Percentiles rank a stretch among this genome's conserved stretches.
Conservation (phyloP, 2,797 vertebrate genomes). For the Parauchenoglanis punctatus region DNA sequence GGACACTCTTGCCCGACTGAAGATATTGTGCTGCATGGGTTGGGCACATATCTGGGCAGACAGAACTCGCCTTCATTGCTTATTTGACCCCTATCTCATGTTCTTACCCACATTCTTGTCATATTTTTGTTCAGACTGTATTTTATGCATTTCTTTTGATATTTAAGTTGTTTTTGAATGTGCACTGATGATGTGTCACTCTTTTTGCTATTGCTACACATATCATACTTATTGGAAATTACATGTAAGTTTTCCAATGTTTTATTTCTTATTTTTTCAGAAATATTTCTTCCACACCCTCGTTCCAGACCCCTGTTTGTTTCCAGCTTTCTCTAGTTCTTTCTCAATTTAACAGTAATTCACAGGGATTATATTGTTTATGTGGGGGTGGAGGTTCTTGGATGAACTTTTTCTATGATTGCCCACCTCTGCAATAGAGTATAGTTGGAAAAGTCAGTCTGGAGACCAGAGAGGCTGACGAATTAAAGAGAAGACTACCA, state of each 20-base stretch:
- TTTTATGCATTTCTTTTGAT: conserved; percentile 30
- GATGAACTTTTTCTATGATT: conserved; percentile 37
- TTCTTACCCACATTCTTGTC: conserved; percentile 29
- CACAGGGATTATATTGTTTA: conserved; percentile 53
- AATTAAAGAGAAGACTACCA: conserved; percentile 44
- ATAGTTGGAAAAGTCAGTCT: conserved; percentile 41
- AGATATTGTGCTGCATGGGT: conserved; percentile 35
- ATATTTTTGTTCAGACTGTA: conserved; percentile 6
- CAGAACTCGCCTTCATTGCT: conserved; percentile 35
- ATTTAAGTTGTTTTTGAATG: neutral
- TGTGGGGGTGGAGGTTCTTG: conserved; percentile 44
- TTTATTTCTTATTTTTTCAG: neutral
- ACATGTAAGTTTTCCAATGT: neutral
- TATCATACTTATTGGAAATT: neutral
- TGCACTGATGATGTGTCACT: neutral
- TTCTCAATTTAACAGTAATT: conserved; percentile 47
- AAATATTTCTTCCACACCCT: neutral
- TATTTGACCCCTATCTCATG: conserved; percentile 44
- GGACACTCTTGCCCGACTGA: conserved; percentile 47
- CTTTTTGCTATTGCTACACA: neutral
- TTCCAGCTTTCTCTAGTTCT: conserved; percentile 12
- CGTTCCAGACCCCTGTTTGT: neutral
- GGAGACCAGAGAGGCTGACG: conserved; percentile 43
- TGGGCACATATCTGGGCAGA: conserved; percentile 45
- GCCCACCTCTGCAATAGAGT: conserved; percentile 48